Evolutionary conservation across 2,888 invertebrate species (phyloP), one percentile per base, ranked within the genome.

Genomic region (Acleris laterana): DNA sequence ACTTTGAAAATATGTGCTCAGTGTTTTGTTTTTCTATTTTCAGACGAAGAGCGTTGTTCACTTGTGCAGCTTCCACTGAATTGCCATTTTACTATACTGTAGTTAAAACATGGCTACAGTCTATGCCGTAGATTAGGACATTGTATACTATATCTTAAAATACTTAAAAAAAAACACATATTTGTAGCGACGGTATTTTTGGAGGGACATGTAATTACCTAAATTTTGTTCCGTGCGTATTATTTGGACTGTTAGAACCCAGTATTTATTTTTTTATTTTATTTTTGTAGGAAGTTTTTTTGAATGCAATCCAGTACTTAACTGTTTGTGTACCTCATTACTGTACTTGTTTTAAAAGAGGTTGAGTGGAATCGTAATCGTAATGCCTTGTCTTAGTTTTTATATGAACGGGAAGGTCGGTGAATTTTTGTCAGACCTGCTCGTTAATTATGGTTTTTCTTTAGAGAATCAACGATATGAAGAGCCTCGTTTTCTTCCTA

Each of bases 1-100:
- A 38, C 11, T 13, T 4, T 38, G 1, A 13, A 38, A 38, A 13
- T 38, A 4, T 13, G 1, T 11, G 1, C 13, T 3, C 11, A 32
- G 9, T 42, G 16, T 42, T 1, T n/a, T 22, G n/a, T n/a, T 48
- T 50, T 32, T 50, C 60, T 80, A 77, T 76, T 87, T 84, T 0
- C 87, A 88, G 88, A 78, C 76, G 46, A 52, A 75, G 81, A 79
- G 65, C 69, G 73, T 72, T 73, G 71, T 75, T 74, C 74, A 76
- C 82, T 86, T 81, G 85, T 80, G 89, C 89, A 84, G 89, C 89
- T 89, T 89, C 89, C 89, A 89, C 89, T 80, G 80, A 86, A 87
- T 88, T 88, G 89, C 90, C 90, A 90, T 89, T 88, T 83, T 84
- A 80, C 83, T 77, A 72, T 83, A 81, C 77, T 82, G 79, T 78